Evolutionary conservation across 2,113 vertebrate species (phyloP).

Genomic region (Vicugna pacos): DNA sequence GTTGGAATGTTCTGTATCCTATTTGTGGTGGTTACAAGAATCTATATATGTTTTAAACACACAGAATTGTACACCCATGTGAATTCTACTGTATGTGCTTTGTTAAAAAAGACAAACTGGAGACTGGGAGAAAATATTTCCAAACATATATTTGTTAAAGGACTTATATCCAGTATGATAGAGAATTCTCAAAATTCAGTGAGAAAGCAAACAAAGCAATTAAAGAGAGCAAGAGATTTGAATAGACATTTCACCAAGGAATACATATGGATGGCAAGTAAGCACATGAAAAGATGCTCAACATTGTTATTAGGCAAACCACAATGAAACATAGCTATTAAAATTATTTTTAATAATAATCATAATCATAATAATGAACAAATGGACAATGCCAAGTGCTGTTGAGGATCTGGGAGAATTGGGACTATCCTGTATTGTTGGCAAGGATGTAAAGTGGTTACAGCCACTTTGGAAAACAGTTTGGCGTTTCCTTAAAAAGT

Average conservation of each 20-base stretch:
- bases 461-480: neutral
- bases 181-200: neutral
- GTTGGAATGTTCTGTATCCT: neutral
- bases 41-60: neutral
- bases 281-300: neutral
- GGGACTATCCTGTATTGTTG: neutral
- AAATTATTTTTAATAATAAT: neutral
- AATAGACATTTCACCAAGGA: neutral
- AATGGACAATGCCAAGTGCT: neutral
- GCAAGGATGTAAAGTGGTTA: neutral
- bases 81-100: neutral
- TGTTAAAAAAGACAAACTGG: neutral
- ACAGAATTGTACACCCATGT: neutral
- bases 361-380: neutral
- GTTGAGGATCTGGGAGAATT: neutral
- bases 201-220: neutral
- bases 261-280: neutral
- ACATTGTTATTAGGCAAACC: neutral
- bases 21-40: neutral
- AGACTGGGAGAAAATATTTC: slow-evolving; percentile 17
- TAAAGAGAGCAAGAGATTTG: neutral
- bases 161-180: neutral
- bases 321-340: neutral
- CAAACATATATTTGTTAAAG: neutral
- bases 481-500: slow-evolving; percentile 38